Evolutionary conservation across 1,140 invertebrate species (phyloP), one percentile per base, ranked within the genome.

Genomic region (Propsilocerus akamusi): DNA sequence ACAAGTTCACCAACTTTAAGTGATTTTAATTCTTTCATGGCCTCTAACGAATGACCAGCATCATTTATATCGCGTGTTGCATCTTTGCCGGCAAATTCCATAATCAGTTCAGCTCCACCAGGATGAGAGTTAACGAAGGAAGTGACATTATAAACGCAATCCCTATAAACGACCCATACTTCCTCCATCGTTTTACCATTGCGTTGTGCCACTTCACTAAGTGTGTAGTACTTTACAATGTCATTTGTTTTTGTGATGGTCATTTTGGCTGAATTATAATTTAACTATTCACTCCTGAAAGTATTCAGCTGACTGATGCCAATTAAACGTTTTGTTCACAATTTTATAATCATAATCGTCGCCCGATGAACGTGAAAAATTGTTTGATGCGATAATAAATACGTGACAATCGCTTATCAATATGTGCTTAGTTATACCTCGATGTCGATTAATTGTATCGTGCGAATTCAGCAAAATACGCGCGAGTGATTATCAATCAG

Each of bases 111-210:
- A 0, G 50, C 52, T 4, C 79, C 80, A 7, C 76, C 80, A 2
- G 80, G 80, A 67, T 83, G 80, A 61, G 77, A 61, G 5, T 68
- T 53, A 0, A 76, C 52, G 53, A 76, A 81, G 14, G 66, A 61
- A 5, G 76, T 80, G 37, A 81, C 69, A 63, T 83, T 77, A 57
- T 80, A 81, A 3, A 83, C 74, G 23, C 57, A 59, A 51, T 78
- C 73, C 52, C 74, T 71, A 52, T 78, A 65, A n/a, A 81, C 66
- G 6, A 81, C 60, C 79, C 79, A 83, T 0, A 69, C 53, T 10
- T 64, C 63, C 0, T 62, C 51, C 10, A 68, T 71, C 20, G 69
- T 60, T 47, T 63, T 63, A 6, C 78, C 78, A 55, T 76, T 71
- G 23, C 70, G 64, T 32, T 63, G 56, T 2, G 70, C 60, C 17